A percentile compares a stretch with the other conserved stretches of the same genome.
Conservation (phyloP, 2,113 vertebrate species). For the Festucalex cinctus region DNA sequence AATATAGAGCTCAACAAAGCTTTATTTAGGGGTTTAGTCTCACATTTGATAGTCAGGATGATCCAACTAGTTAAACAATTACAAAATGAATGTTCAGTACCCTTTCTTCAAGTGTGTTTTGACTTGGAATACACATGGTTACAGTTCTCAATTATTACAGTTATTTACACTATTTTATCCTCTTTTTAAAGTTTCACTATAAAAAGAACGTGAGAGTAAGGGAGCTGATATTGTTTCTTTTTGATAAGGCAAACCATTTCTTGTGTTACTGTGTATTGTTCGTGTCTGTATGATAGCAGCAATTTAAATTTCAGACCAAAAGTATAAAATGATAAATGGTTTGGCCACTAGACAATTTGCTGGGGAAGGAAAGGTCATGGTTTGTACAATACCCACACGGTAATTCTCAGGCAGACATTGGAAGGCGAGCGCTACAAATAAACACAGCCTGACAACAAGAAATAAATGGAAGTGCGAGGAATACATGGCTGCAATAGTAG, state of each 20-base stretch:
- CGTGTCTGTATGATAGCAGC: not conserved
- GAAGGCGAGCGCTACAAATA: not conserved
- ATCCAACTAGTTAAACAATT: not conserved
- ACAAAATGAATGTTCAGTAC: not conserved
- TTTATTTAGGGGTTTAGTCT: too few species aligned
- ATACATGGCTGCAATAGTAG: not conserved
- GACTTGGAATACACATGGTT: not conserved
- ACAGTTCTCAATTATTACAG: not conserved
- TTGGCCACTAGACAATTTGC: not conserved
- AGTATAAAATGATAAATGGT: slow-evolving; percentile 4
- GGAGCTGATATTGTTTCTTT: not conserved
- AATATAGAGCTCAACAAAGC: too few species aligned
- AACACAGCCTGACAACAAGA: not conserved
- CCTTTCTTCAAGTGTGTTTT: not conserved
- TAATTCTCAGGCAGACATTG: not conserved
- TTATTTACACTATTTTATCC: not conserved
- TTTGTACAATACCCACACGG: not conserved
- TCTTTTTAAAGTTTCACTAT: not conserved
- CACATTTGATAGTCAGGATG: too few species aligned
- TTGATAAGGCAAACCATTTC: not conserved
- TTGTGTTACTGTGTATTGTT: not conserved
- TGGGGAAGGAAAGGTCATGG: not conserved
- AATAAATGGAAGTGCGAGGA: not conserved
- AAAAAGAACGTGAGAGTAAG: not conserved
- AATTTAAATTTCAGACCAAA: not conserved